Conservation (phyloP, 2,797 vertebrate species). For the Acridotheres tristis region DNA sequence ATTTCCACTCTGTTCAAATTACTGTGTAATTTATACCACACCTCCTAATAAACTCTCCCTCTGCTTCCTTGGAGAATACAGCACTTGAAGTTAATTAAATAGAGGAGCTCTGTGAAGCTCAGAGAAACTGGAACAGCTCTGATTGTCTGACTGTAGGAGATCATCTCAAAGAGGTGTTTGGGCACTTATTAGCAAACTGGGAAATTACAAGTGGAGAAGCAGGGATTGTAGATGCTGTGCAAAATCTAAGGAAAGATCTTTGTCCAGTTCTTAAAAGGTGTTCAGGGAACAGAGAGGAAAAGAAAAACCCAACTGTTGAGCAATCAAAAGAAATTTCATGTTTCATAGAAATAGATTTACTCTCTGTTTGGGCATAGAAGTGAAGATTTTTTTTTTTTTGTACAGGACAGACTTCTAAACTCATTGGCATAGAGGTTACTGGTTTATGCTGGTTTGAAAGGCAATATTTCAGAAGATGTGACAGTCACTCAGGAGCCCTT, state of each 20-base stretch:
- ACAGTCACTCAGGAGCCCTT: neutral
- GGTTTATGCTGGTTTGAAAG: neutral
- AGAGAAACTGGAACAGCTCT: constrained; percentile 44
- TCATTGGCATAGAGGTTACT: neutral
- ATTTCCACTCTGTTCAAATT: constrained; percentile 41
- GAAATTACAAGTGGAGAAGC: neutral
- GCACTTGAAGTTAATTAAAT: constrained; percentile 67
- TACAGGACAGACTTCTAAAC: neutral
- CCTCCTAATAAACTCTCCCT: constrained; percentile 45
- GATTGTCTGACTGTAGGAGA: constrained; percentile 46
- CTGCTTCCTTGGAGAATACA: constrained; percentile 38
- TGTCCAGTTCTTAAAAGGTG: neutral
- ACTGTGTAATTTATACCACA: constrained; percentile 38
- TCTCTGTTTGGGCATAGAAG: neutral
- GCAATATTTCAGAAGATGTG: neutral
- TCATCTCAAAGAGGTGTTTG: constrained; percentile 15
- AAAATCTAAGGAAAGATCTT: neutral
- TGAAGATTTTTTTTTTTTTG: neutral
- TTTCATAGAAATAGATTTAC: neutral
- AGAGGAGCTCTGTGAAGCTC: constrained; percentile 40
- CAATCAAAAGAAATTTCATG: neutral
- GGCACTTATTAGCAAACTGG: constrained; percentile 23
- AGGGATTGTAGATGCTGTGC: neutral
- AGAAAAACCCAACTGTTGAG: neutral
- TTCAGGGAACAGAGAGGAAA: neutral